Conservation (phyloP, 2,113 vertebrate genomes). For the Eurypyga helias region DNA sequence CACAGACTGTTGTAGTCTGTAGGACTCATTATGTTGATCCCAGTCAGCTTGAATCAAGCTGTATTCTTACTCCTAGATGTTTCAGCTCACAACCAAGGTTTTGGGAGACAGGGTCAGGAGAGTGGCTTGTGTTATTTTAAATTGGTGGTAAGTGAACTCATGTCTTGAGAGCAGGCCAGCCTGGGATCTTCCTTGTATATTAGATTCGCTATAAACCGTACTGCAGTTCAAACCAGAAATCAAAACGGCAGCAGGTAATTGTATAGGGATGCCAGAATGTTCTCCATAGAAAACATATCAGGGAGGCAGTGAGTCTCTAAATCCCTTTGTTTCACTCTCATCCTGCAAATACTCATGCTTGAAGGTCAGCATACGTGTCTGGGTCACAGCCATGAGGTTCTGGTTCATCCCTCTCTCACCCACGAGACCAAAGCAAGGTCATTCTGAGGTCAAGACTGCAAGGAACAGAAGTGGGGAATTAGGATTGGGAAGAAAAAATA, state of each 20-base stretch:
- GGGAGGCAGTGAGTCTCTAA: slow-evolving; percentile 9
- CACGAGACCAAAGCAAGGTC: background rate
- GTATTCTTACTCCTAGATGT: background rate
- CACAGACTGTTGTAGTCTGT: background rate
- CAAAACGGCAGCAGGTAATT: background rate
- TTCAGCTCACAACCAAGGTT: background rate
- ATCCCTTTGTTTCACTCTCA: background rate
- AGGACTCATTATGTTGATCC: background rate
- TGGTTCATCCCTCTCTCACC: background rate
- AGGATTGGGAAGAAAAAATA: background rate
- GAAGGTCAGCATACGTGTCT: background rate
- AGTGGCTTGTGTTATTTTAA: background rate
- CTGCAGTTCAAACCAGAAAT: background rate
- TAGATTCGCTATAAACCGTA: background rate
- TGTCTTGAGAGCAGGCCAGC: background rate
- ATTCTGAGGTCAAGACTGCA: background rate
- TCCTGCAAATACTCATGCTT: background rate
- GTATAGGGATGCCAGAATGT: background rate
- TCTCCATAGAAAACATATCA: background rate
- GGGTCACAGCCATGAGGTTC: background rate
- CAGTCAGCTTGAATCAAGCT: background rate
- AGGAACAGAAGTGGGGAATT: background rate
- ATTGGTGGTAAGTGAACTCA: background rate
- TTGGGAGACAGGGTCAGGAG: background rate
- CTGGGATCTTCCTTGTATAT: background rate